These are phyloP conservation scores for Pelobates fuscus DNA, from an alignment of 2,113 vertebrate genomes.

Conservation along the genomic window DNA sequence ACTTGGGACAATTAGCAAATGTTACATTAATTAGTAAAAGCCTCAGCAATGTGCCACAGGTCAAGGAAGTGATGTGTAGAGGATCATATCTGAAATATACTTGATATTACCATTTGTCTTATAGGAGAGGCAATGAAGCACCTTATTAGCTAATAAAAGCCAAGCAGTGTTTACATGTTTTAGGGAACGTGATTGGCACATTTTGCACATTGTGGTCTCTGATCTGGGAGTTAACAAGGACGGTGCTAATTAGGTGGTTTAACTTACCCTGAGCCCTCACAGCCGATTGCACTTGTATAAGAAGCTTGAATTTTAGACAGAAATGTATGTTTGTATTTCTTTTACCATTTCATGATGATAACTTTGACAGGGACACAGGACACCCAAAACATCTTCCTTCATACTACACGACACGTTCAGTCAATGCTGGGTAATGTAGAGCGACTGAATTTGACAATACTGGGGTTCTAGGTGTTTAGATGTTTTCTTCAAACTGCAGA, in stretches of 20 bases:
- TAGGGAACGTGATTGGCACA: neutral
- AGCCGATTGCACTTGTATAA: conserved; percentile 46
- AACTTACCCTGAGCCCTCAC: conserved; percentile 45
- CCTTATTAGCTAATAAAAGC: conserved; percentile 20
- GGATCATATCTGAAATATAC: neutral
- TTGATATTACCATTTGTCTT: conserved; percentile 2
- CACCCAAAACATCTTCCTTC: too few relatives aligned
- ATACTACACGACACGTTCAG: too few relatives aligned
- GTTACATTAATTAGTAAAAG: too few relatives aligned
- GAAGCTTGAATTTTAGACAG: conserved; percentile 56
- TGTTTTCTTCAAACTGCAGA: too few relatives aligned
- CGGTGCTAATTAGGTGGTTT: conserved; percentile 56
- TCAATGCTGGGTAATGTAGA: too few relatives aligned
- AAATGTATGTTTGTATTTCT: conserved; percentile 51
- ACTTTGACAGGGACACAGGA: conserved; percentile 3
- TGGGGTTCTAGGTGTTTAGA: too few relatives aligned
- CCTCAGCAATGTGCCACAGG: too few relatives aligned
- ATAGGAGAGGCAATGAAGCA: neutral
- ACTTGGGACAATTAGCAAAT: too few relatives aligned
- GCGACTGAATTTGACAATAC: too few relatives aligned
- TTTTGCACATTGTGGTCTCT: conserved; percentile 10
- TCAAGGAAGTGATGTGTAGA: too few relatives aligned
- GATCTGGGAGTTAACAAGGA: conserved; percentile 13
- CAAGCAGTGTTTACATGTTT: conserved; percentile 28
- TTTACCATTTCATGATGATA: conserved; percentile 15